Conservation (phyloP, 2,797 vertebrate species). For the Gephyroberyx darwinii region DNA sequence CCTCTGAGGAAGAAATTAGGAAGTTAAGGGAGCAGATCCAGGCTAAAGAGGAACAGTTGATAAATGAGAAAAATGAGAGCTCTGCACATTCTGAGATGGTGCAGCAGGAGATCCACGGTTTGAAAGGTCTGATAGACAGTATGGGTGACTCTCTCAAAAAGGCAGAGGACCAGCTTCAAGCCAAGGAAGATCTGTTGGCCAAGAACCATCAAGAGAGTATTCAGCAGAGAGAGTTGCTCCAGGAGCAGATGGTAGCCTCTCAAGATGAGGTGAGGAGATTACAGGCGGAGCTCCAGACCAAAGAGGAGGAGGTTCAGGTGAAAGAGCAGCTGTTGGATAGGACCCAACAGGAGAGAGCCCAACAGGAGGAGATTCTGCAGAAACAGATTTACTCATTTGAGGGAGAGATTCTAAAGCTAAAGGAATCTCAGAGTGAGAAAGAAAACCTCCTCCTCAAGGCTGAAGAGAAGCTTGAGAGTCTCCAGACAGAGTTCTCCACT, state of each 20-base stretch:
- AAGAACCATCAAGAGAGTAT: constrained; percentile 44
- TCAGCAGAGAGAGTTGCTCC: constrained; percentile 46
- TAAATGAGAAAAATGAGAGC: constrained; percentile 21
- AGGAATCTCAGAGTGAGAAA: constrained; percentile 36
- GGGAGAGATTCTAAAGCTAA: constrained; percentile 45
- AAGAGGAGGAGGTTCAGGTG: constrained; percentile 10
- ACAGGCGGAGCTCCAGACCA: constrained; percentile 9
- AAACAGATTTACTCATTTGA: constrained; percentile 25
- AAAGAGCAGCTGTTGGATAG: constrained; percentile 11
- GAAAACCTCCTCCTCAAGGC: constrained; percentile 35
- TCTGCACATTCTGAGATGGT: constrained; percentile 39
- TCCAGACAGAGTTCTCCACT: constrained; percentile 52
- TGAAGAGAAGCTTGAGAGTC: constrained; percentile 47
- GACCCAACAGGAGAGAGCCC: constrained; percentile 41
- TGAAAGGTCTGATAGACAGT: constrained; percentile 38
- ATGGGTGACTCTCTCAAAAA: constrained; percentile 33
- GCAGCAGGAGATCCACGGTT: constrained; percentile 48
- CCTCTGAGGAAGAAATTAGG: constrained; percentile 68
- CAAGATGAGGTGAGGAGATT: neutral
- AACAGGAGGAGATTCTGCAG: constrained; percentile 47
- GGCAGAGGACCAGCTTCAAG: constrained; percentile 46
- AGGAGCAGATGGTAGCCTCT: constrained; percentile 31
- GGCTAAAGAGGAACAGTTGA: constrained; percentile 56
- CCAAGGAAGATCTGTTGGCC: constrained; percentile 26
- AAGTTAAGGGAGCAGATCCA: constrained; percentile 45